A percentile compares a stretch with the other conserved stretches of the same genome.
Evolutionary conservation across 2,888 invertebrate species (phyloP).

Genomic region (Punctoribates punctum): DNA sequence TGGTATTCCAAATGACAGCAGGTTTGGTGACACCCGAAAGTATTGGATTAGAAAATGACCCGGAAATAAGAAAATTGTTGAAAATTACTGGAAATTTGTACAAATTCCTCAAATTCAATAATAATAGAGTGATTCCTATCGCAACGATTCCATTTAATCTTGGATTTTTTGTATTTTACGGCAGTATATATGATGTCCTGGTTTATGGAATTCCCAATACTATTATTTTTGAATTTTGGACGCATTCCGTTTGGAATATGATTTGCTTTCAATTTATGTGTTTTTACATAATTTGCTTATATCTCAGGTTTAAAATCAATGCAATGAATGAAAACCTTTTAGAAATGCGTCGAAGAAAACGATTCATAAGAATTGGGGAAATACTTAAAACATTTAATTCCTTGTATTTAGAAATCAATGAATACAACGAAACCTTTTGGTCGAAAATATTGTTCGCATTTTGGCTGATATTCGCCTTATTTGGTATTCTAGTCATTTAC

Average conservation of each 20-base stretch:
- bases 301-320: neutral
- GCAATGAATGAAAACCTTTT: neutral
- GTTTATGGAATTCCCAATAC: no score
- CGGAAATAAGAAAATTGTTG: neutral
- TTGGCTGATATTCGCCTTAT: no score
- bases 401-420: neutral
- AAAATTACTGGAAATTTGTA: neutral
- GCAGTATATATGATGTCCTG: neutral
- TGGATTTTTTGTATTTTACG: no score
- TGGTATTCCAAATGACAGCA: neutral
- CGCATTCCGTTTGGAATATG: neutral
- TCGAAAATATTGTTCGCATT: neutral
- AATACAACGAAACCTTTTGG: constrained; percentile 1
- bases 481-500: no score
- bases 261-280: neutral
- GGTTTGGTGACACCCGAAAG: neutral
- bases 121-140: neutral
- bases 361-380: neutral
- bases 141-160: neutral
- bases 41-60: neutral
- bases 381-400: no score
- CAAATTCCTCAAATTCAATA: neutral
- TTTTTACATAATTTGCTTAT: neutral
- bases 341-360: neutral
- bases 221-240: no score